These are phyloP conservation scores for Laothoe populi DNA, from an alignment of 2,888 invertebrate genomes.

Conservation along the genomic window DNA sequence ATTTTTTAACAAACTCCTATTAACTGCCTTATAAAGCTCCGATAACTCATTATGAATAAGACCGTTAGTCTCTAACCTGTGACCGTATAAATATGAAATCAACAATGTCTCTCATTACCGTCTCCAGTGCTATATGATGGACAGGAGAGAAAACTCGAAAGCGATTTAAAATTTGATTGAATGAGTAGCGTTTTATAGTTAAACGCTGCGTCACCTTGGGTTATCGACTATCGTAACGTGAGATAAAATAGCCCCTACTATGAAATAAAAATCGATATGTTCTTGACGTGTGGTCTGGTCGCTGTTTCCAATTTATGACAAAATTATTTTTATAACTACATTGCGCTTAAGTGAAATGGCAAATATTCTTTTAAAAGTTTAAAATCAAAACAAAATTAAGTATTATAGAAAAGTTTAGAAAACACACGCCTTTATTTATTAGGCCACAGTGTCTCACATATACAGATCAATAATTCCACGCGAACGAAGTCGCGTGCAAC, in stretches of 20 bases:
- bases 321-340: too few species aligned
- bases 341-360: too few species aligned
- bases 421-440: too few species aligned
- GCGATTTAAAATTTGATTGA: constrained; percentile 22
- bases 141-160: constrained; percentile 25
- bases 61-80: background rate
- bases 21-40: too few species aligned
- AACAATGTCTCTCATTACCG: constrained; percentile 19
- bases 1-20: too few species aligned
- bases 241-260: constrained; percentile 9
- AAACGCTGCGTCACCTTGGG: constrained; percentile 16
- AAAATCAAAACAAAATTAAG: too few species aligned
- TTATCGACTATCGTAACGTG: background rate
- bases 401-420: too few species aligned
- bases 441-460: too few species aligned
- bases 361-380: too few species aligned
- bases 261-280: background rate
- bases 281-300: background rate
- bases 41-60: too few species aligned
- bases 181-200: background rate
- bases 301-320: background rate
- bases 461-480: too few species aligned
- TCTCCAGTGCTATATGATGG: background rate
- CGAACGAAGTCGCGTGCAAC: too few species aligned
- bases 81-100: constrained; percentile 2